Base-by-base conservation (phyloP, 1,140 invertebrate genomes). In the Lanistes nyassanus region DNA sequence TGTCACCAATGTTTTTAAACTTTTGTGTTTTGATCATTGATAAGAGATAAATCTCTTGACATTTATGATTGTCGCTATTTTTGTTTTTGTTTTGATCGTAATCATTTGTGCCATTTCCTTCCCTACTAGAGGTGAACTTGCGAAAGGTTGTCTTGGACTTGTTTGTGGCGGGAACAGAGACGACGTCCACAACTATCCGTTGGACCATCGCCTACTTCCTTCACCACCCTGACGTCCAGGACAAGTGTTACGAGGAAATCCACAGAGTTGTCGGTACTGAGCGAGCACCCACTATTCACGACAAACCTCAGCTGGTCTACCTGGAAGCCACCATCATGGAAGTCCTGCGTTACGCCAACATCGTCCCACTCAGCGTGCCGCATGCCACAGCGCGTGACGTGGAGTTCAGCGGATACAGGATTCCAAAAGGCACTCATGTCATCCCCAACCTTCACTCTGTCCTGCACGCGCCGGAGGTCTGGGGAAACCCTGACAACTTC, bases 141-240 rank as follows among this genome's bases (percentile, higher is more conserved):
- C 3, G 21, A 56, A 62, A 62, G 19, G 42, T 72, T 5, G 75
- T 88, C 26, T 31, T 74, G 13, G 96, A 98, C 89, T 90, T 98
- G 74, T 96, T 96, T 83, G 95, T 95, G 0, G 96, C 96, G 51
- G 95, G 95, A 0, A 92, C 95, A 23, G 97, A 98, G 84, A 98
- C 96, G 0, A 94, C 95, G 0, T 88, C 95, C 39, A 93, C 94
- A 0, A 95, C 96, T 0, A 85, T 98, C 19, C 91, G 93, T 34
- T 98, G 97, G 97, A 94, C 95, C 79, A 87, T 97, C 29, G 89
- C 98, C 6, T 94, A 93, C 80, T 92, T 98, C 91, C 93, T 94
- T 0, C 86, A 92, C 29, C 86, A 96, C 89, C 93, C 92, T 13
- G 89, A 93, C 3, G 91, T 94, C 0, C 95, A 96, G 85, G 91